Conservation (phyloP, 2,797 vertebrate genomes). For the Notolabrus celidotus region DNA sequence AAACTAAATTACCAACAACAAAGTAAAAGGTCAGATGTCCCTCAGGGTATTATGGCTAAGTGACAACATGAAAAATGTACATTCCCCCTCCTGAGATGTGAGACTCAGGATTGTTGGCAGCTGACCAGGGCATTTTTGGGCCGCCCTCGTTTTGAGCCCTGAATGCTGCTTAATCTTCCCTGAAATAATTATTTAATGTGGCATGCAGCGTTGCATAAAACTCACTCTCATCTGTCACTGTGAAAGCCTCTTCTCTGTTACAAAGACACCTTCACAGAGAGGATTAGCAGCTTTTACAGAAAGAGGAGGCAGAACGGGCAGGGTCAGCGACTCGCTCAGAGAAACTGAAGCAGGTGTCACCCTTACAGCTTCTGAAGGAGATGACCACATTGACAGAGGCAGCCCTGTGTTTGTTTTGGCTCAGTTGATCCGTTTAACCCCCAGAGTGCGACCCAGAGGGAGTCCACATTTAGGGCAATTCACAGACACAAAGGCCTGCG, state of each 20-base stretch:
- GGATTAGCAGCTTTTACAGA: slow-evolving; percentile 70
- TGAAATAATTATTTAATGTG: slow-evolving; percentile 78
- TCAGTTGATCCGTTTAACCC: slow-evolving; percentile 62
- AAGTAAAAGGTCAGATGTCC: slow-evolving; percentile 58
- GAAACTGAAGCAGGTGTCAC: slow-evolving; percentile 68
- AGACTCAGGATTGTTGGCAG: slow-evolving; percentile 64
- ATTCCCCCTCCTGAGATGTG: slow-evolving; percentile 53
- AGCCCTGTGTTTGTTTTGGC: slow-evolving; percentile 72
- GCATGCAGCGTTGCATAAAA: slow-evolving; percentile 70
- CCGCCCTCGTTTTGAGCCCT: slow-evolving; percentile 44
- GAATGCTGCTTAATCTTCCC: slow-evolving; percentile 67
- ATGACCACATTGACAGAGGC: slow-evolving; percentile 49
- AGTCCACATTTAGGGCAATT: slow-evolving; percentile 46
- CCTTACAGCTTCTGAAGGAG: slow-evolving; percentile 52
- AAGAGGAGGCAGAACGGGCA: slow-evolving; percentile 41
- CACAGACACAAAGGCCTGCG: slow-evolving; percentile 53
- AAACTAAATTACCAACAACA: slow-evolving; percentile 46
- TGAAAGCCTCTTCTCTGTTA: slow-evolving; percentile 57
- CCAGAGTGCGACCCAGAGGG: slow-evolving; percentile 47
- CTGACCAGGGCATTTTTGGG: slow-evolving; percentile 64
- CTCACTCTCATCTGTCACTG: slow-evolving; percentile 62
- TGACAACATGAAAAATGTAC: slow-evolving; percentile 53
- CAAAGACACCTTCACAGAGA: slow-evolving; percentile 74
- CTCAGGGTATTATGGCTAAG: slow-evolving; percentile 55
- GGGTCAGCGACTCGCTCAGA: slow-evolving; percentile 50